phyloP scores from a whole-genome alignment of 1,140 invertebrate species.

The Polyergus mexicanus region DNA sequence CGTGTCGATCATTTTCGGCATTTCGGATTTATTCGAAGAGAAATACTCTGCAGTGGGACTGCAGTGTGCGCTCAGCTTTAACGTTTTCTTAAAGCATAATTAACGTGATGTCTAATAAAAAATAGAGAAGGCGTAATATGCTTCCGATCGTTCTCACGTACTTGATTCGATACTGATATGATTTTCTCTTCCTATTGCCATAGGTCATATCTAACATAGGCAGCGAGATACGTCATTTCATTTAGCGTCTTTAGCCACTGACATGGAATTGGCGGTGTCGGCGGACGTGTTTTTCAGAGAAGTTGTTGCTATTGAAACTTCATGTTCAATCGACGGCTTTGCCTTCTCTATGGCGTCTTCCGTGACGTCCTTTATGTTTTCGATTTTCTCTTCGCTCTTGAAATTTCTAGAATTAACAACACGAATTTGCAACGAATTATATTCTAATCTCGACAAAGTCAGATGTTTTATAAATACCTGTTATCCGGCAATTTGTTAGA shows the following conservation, averaged over 20 bases:
- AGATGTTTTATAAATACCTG: slow-evolving; percentile 65
- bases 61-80: slow-evolving; percentile 64
- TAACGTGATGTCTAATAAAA: slow-evolving; percentile 72
- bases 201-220: slow-evolving; percentile 53
- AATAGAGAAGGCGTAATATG: slow-evolving; percentile 76
- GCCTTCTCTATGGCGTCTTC: not conserved
- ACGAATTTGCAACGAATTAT: not conserved
- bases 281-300: slow-evolving; percentile 5
- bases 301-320: not conserved
- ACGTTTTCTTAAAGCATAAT: slow-evolving; percentile 68
- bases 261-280: not conserved
- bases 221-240: slow-evolving; percentile 59
- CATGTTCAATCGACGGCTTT: not conserved
- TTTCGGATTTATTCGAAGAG: slow-evolving; percentile 59
- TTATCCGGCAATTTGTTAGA: slow-evolving; percentile 62
- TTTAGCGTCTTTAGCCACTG: slow-evolving; percentile 63
- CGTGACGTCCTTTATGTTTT: not conserved
- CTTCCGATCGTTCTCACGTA: slow-evolving; percentile 73
- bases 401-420: not conserved
- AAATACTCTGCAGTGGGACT: slow-evolving; percentile 69
- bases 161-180: slow-evolving; percentile 83
- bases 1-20: slow-evolving; percentile 68
- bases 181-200: slow-evolving; percentile 77
- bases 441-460: not conserved
- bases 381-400: not conserved